Evolutionary conservation across 2,113 vertebrate species (phyloP).

Genomic region (Cyprinodon brontotheroides): DNA sequence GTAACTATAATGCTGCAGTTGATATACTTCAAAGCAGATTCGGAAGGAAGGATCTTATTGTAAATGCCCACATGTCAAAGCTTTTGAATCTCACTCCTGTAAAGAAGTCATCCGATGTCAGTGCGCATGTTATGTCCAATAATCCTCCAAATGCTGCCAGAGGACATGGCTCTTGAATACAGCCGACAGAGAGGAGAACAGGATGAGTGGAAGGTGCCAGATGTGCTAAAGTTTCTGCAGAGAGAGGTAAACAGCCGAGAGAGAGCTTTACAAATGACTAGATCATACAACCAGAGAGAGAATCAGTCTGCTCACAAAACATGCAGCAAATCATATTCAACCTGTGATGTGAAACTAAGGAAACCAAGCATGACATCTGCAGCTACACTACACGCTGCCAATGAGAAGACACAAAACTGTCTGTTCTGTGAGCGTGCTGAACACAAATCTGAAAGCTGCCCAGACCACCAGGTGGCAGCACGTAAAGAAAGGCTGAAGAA

Average conservation of each 20-base stretch:
- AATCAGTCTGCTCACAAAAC: background rate
- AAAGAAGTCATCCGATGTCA: constrained; percentile 11
- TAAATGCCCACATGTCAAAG: constrained; percentile 13
- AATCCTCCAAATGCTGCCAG: constrained; percentile 6
- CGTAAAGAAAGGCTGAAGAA: background rate
- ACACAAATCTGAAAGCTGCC: background rate
- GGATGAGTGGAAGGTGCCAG: constrained; percentile 9
- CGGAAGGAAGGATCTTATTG: background rate
- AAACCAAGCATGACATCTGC: background rate
- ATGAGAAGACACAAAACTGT: background rate
- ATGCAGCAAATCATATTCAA: background rate
- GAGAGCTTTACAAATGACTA: constrained; percentile 8
- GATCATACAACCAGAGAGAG: constrained; percentile 3
- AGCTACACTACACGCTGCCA: background rate
- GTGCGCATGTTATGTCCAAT: background rate
- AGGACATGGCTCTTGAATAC: constrained; percentile 1
- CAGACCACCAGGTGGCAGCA: background rate
- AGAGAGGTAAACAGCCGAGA: constrained; percentile 7
- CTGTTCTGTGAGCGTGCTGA: background rate
- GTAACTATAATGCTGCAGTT: constrained; percentile 1
- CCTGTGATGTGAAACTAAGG: constrained; percentile 2
- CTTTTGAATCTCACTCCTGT: constrained; percentile 16
- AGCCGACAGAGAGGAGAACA: background rate
- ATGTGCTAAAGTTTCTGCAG: constrained; percentile 2
- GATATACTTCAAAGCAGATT: constrained; percentile 8